These are phyloP conservation scores for cattle (Bos taurus) DNA, from an alignment of 2,113 vertebrate genomes.

Conservation along the genomic window ARS-UCD2.0 NC_037336.1:63468501-63469000, in stretches of 20 bases:
- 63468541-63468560: conserved; percentile 29
- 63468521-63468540: conserved; percentile 16
- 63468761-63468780: background rate
- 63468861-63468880: background rate
- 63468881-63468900: background rate
- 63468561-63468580: conserved; percentile 4
- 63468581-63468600: conserved; percentile 38
- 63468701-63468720: background rate
- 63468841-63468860: background rate
- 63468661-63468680: background rate
- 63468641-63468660: background rate
- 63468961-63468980: background rate
- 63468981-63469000: background rate
- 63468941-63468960: background rate
- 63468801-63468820: background rate
- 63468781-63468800: background rate
- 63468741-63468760: background rate
- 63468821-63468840: background rate
- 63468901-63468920: background rate
- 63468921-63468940: background rate
- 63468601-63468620: background rate
- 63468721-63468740: background rate
- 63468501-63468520: conserved; percentile 18
- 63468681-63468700: background rate
- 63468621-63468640: conserved; percentile 8